Evolutionary conservation across 1,140 invertebrate genomes (phyloP).

Genomic region (Andricus grossulariae): DNA sequence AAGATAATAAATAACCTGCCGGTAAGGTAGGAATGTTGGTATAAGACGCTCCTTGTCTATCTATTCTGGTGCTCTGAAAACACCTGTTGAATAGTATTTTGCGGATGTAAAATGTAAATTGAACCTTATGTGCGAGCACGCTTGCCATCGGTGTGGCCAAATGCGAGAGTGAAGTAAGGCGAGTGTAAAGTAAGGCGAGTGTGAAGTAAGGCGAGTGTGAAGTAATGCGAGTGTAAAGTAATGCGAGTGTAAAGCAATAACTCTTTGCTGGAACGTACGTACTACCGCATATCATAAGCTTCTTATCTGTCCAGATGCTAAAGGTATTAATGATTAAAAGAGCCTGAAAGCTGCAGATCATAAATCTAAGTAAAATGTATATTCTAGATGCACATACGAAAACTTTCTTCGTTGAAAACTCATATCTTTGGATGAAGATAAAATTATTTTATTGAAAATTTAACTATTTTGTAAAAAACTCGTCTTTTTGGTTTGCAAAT

Average conservation of each 20-base stretch:
- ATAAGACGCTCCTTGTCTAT: too few species aligned
- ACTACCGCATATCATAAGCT: constrained; percentile 14
- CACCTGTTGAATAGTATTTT: not conserved
- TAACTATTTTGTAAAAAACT: too few species aligned
- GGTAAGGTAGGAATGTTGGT: too few species aligned
- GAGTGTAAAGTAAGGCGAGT: too few species aligned
- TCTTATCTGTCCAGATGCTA: constrained; percentile 16
- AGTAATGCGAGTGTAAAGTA: not conserved
- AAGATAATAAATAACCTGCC: too few species aligned
- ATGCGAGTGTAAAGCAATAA: constrained; percentile 1
- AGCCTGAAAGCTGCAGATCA: not conserved
- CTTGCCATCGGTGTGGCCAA: constrained; percentile 2
- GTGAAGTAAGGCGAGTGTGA: too few species aligned
- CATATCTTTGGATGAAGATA: too few species aligned
- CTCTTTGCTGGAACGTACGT: constrained; percentile 4
- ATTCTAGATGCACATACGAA: not conserved
- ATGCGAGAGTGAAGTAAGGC: not conserved
- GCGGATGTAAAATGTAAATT: not conserved
- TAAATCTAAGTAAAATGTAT: constrained; percentile 1
- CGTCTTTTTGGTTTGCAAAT: too few species aligned
- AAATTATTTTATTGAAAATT: too few species aligned
- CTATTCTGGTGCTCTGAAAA: too few species aligned
- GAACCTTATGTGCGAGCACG: not conserved
- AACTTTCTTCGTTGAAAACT: too few species aligned
- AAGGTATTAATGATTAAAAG: not conserved